A percentile compares a stretch with the other conserved stretches of the same genome.
phyloP scores from a whole-genome alignment of 2,888 invertebrate genomes.

The Eurytoma adleriae region DNA sequence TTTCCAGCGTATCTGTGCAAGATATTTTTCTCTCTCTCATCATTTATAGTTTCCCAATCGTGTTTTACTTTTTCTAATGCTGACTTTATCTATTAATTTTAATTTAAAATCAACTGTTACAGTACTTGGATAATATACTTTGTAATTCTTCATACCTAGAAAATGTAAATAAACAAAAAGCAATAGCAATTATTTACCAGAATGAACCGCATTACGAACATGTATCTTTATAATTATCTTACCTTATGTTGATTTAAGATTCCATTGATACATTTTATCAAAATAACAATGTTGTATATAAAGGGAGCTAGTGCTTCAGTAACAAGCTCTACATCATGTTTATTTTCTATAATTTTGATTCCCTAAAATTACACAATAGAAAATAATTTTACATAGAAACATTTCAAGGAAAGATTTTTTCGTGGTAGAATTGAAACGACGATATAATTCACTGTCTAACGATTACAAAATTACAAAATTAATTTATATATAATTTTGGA shows the following conservation, averaged over 20 bases:
- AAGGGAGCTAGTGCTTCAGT: background rate
- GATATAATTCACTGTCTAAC: too few relatives aligned
- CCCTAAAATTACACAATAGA: background rate
- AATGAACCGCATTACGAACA: too few relatives aligned
- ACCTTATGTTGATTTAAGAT: background rate
- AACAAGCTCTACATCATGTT: background rate
- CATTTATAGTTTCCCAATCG: constrained; percentile 16
- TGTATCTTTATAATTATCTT: too few relatives aligned
- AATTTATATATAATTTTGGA: background rate
- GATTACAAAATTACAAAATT: too few relatives aligned
- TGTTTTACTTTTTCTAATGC: constrained; percentile 13
- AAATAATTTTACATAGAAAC: too few relatives aligned
- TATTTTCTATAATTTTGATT: background rate
- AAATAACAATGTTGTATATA: background rate
- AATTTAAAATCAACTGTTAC: too few relatives aligned
- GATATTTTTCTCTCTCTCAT: constrained; percentile 8
- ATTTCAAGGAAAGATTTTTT: background rate
- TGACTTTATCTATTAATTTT: constrained; percentile 3
- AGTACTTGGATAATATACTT: too few relatives aligned
- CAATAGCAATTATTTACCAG: too few relatives aligned
- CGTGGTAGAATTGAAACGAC: too few relatives aligned
- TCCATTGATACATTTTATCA: background rate
- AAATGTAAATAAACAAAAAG: too few relatives aligned
- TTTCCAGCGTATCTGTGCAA: background rate
- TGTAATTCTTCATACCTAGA: too few relatives aligned